Percentiles rank a stretch among this genome's conserved stretches.
phyloP scores from a whole-genome alignment of 1,140 invertebrate species.

The Microvelia longipes region DNA sequence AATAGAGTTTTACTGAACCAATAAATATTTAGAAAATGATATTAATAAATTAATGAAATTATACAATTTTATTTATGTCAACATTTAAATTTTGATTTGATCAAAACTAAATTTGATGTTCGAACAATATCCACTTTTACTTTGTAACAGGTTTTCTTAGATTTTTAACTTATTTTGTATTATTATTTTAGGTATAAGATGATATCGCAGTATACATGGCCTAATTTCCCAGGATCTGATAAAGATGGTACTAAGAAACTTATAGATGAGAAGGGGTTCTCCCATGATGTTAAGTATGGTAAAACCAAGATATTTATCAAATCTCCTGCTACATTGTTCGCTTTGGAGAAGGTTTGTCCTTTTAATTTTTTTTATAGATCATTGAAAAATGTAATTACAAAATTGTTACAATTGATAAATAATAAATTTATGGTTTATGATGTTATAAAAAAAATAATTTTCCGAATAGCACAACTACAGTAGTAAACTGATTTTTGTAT shows the following conservation, averaged over 20 bases:
- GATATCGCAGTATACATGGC: conserved; percentile 87
- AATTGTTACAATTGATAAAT: neutral
- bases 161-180: too few species aligned
- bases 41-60: too few species aligned
- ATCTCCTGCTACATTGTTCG: conserved; percentile 74
- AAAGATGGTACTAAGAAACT: conserved; percentile 71
- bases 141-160: too few species aligned
- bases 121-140: too few species aligned
- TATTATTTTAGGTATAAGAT: conserved; percentile 69
- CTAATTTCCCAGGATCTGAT: conserved; percentile 65
- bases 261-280: conserved; percentile 60
- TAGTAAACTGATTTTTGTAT: too few species aligned
- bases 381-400: too few species aligned
- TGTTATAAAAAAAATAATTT: neutral
- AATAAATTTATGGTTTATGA: neutral
- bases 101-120: too few species aligned
- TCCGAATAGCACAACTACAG: neutral
- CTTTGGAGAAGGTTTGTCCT: conserved; percentile 52
- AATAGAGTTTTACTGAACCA: too few species aligned
- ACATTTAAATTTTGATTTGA: too few species aligned
- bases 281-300: conserved; percentile 78
- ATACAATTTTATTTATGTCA: too few species aligned
- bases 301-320: conserved; percentile 91
- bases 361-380: neutral
- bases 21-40: too few species aligned